Percentiles rank a stretch among this genome's conserved stretches.
Evolutionary conservation across 1,140 invertebrate species (phyloP).

Genomic region (Brachionus paranguensis): DNA sequence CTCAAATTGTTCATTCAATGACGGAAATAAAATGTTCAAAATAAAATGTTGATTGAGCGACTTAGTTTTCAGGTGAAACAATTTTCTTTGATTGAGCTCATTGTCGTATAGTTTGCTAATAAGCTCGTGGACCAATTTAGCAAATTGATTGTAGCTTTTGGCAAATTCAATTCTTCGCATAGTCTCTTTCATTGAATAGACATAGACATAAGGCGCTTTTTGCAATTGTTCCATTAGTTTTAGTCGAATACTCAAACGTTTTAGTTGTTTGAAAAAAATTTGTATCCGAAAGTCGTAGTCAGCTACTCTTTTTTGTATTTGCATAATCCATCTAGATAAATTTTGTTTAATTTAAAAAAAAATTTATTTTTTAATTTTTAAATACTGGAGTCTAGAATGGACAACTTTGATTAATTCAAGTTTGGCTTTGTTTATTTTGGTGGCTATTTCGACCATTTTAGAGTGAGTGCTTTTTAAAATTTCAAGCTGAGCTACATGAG

Average conservation of each 20-base stretch:
- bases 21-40: not conserved
- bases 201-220: slow-evolving; percentile 22
- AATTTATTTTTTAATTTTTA: not conserved
- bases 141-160: slow-evolving; percentile 3
- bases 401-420: slow-evolving; percentile 31
- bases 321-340: slow-evolving; percentile 5
- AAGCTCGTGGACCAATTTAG: not conserved
- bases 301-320: slow-evolving; percentile 18
- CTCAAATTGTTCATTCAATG: not conserved
- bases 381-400: slow-evolving; percentile 20
- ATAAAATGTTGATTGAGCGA: not conserved
- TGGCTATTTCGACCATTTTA: slow-evolving; percentile 17
- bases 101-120: not conserved
- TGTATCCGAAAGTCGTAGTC: slow-evolving; percentile 23
- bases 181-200: slow-evolving; percentile 34
- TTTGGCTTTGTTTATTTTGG: slow-evolving; percentile 21
- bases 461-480: slow-evolving; percentile 10
- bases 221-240: slow-evolving; percentile 31
- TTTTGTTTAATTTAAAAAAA: not conserved
- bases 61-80: not conserved
- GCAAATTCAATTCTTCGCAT: not conserved
- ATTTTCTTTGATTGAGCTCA: slow-evolving; percentile 23
- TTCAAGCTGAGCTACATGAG: slow-evolving; percentile 13
- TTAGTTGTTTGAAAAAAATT: slow-evolving; percentile 35
- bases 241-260: not conserved